These are phyloP conservation scores for Sphaerodactylus townsendi DNA, from an alignment of 2,113 vertebrate genomes.

Conservation along the genomic window DNA sequence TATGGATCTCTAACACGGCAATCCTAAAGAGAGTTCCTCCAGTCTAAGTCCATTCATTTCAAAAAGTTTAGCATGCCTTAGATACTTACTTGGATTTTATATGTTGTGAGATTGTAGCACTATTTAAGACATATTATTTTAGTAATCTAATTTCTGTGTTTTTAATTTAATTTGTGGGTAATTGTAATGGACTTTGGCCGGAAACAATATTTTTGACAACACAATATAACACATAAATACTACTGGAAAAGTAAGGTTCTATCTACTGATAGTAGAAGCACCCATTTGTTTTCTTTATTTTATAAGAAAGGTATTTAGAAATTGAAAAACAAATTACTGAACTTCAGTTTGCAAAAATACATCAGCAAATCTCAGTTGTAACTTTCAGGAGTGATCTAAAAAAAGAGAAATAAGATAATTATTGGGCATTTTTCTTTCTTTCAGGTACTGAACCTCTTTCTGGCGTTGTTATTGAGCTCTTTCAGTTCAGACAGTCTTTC, in stretches of 20 bases:
- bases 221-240: background rate
- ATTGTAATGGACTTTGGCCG: too few species aligned
- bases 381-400: background rate
- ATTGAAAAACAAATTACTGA: background rate
- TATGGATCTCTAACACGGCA: too few species aligned
- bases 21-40: too few species aligned
- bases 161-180: too few species aligned
- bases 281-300: too few species aligned
- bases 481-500: conserved; percentile 95
- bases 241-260: background rate
- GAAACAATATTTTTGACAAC: too few species aligned
- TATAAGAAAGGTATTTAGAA: background rate
- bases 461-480: conserved; percentile 94
- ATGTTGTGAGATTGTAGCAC: too few species aligned
- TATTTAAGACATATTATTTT: too few species aligned
- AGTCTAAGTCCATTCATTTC: too few species aligned
- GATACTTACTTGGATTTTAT: too few species aligned
- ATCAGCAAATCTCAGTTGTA: background rate
- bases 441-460: conserved; percentile 94
- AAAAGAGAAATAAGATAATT: background rate
- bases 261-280: background rate
- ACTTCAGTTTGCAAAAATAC: background rate
- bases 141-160: too few species aligned
- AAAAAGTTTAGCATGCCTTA: too few species aligned
- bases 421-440: background rate